phyloP scores from a whole-genome alignment of 2,113 vertebrate genomes.

The Poeciliopsis turrubarensis region DNA sequence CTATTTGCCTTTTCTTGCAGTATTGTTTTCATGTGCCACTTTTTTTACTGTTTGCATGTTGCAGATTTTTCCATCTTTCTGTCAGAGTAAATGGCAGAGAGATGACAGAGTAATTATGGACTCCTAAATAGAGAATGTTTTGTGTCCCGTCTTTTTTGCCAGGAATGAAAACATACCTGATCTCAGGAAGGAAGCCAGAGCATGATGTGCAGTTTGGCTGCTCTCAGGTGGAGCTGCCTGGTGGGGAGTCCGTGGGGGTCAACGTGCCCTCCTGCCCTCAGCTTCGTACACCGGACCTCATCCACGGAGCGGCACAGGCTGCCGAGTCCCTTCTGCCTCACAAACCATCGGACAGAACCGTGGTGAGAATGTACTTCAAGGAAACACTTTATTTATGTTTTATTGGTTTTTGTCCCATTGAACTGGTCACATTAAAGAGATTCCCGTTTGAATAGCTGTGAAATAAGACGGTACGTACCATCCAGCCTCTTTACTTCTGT shows the following conservation, averaged over 20 bases:
- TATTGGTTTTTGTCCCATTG: not conserved
- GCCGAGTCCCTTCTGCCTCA: slow-evolving; percentile 51
- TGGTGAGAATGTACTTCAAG: slow-evolving; percentile 34
- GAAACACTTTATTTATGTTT: not conserved
- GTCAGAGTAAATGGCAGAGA: not conserved
- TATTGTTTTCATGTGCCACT: too few relatives aligned
- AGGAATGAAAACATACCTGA: slow-evolving; percentile 95
- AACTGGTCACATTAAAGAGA: not conserved
- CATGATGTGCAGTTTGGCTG: slow-evolving; percentile 85
- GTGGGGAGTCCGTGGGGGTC: slow-evolving; percentile 72
- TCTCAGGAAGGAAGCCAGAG: slow-evolving; percentile 88
- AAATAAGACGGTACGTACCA: not conserved
- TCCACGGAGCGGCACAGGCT: slow-evolving; percentile 57
- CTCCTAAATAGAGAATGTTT: slow-evolving; percentile 1
- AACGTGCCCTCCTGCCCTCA: slow-evolving; percentile 70
- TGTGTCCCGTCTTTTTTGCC: slow-evolving; percentile 25
- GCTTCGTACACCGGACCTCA: slow-evolving; percentile 69
- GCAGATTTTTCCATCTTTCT: not conserved
- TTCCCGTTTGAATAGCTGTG: not conserved
- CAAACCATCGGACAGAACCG: slow-evolving; percentile 36
- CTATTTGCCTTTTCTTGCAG: too few relatives aligned
- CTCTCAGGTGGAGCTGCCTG: slow-evolving; percentile 77
- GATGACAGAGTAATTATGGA: not conserved
- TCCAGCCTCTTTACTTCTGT: not conserved
- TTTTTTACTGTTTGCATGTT: not conserved